Percentiles rank a stretch among this genome's conserved stretches.
Evolutionary conservation across 2,888 invertebrate species (phyloP).

Genomic region (Altica lythri): DNA sequence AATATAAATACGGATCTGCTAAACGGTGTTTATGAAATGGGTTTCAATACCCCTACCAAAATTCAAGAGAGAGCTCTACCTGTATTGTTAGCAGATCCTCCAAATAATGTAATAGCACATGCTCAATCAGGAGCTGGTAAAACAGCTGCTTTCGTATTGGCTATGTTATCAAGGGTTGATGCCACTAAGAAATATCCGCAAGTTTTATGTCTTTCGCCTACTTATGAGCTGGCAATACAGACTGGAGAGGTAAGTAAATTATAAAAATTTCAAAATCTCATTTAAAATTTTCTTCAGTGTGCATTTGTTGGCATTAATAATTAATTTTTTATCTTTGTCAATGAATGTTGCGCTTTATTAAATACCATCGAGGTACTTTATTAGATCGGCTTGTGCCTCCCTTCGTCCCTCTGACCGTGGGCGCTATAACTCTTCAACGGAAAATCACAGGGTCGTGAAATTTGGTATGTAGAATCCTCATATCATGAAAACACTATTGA

Average conservation of each 20-base stretch:
- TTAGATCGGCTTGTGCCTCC: too few relatives aligned
- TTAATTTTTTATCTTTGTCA: too few relatives aligned
- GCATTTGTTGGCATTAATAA: too few relatives aligned
- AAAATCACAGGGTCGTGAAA: too few relatives aligned
- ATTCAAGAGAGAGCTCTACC: slow-evolving; percentile 97
- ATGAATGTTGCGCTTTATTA: too few relatives aligned
- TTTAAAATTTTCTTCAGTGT: too few relatives aligned
- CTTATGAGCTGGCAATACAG: slow-evolving; percentile 96
- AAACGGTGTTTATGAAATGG: slow-evolving; percentile 93
- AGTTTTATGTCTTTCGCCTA: slow-evolving; percentile 94
- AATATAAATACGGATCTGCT: slow-evolving; percentile 88
- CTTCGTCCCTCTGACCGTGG: too few relatives aligned
- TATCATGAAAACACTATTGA: too few relatives aligned
- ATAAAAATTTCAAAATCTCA: too few relatives aligned
- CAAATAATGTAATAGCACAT: slow-evolving; percentile 98
- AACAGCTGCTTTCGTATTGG: slow-evolving; percentile 97
- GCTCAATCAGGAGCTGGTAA: slow-evolving; percentile 99
- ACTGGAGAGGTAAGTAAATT: slow-evolving; percentile 73
- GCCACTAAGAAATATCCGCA: slow-evolving; percentile 80
- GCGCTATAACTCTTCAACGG: too few relatives aligned
- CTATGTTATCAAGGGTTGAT: slow-evolving; percentile 94
- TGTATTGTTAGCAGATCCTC: slow-evolving; percentile 89
- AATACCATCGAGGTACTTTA: too few relatives aligned
- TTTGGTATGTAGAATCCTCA: too few relatives aligned
- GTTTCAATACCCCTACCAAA: slow-evolving; percentile 98